A percentile compares a stretch with the other conserved stretches of the same genome.
Evolutionary conservation across 2,888 invertebrate species (phyloP).

Genomic region (Ichneumoninae sp.): DNA sequence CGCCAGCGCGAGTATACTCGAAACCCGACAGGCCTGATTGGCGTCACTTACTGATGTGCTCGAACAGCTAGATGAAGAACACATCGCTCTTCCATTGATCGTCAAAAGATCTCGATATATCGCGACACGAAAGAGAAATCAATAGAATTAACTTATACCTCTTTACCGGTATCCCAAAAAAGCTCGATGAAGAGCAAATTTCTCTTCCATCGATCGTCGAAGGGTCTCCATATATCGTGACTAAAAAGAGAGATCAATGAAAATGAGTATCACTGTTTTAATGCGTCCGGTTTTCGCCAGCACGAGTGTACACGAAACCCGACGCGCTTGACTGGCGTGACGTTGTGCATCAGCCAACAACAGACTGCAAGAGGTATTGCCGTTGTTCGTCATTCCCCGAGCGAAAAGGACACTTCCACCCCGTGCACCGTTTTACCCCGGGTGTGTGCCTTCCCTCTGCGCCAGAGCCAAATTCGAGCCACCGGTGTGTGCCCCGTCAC

Average conservation of each 20-base stretch:
- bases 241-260: not conserved
- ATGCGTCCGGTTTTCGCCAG: not conserved
- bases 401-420: constrained; percentile 33
- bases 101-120: not conserved
- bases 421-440: constrained; percentile 8
- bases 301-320: not conserved
- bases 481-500: constrained; percentile 19
- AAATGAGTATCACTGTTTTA: constrained; percentile 9
- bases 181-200: not conserved
- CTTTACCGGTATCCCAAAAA: not conserved
- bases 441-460: constrained; percentile 13
- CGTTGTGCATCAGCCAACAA: constrained; percentile 12
- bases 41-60: constrained; percentile 12
- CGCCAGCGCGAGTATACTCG: not conserved
- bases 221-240: not conserved
- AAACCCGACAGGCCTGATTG: constrained; percentile 26
- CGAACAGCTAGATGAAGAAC: not conserved
- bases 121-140: not conserved
- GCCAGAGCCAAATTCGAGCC: constrained; percentile 22
- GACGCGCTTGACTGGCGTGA: constrained; percentile 41
- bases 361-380: not conserved
- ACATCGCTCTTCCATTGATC: not conserved
- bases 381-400: constrained; percentile 55
- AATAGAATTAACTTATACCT: not conserved
- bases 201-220: constrained; percentile 8